Evolutionary conservation across 2,797 vertebrate genomes (phyloP).

Genomic region (Tokudaia tokunoshimensis): DNA sequence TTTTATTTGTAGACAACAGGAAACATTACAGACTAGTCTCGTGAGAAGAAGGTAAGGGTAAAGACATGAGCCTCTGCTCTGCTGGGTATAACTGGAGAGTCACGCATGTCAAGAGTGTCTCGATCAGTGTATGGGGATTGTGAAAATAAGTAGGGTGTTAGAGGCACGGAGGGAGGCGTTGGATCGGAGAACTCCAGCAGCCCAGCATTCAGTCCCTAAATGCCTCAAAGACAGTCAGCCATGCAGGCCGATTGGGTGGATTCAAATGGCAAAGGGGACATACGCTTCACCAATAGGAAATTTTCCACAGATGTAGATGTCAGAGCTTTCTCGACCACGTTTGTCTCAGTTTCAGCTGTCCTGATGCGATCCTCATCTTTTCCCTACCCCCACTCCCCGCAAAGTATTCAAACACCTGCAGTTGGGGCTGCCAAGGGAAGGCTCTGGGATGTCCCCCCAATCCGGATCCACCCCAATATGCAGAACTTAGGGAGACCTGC

Average conservation of each 20-base stretch:
- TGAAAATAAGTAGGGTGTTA: not conserved
- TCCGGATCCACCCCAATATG: not conserved
- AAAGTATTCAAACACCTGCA: not conserved
- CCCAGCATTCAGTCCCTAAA: not conserved
- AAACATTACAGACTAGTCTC: not conserved
- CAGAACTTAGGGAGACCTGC: not conserved
- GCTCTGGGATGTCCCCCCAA: not conserved
- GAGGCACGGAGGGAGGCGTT: not conserved
- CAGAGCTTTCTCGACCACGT: not conserved
- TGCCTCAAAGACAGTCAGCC: not conserved
- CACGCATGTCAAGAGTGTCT: not conserved
- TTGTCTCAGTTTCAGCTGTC: not conserved
- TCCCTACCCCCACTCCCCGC: rapidly evolving
- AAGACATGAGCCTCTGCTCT: not conserved
- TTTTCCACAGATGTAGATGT: not conserved
- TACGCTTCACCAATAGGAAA: not conserved
- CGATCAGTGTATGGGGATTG: not conserved
- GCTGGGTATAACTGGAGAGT: not conserved
- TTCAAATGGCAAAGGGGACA: not conserved
- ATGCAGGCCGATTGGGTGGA: not conserved
- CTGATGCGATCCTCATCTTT: not conserved
- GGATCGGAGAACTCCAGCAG: not conserved
- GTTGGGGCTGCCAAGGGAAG: not conserved
- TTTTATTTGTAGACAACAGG: not conserved
- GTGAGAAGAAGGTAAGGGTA: not conserved